These are phyloP conservation scores for Muscicapa comitata DNA, from an alignment of 2,797 vertebrate species.

Conservation along the genomic window DNA sequence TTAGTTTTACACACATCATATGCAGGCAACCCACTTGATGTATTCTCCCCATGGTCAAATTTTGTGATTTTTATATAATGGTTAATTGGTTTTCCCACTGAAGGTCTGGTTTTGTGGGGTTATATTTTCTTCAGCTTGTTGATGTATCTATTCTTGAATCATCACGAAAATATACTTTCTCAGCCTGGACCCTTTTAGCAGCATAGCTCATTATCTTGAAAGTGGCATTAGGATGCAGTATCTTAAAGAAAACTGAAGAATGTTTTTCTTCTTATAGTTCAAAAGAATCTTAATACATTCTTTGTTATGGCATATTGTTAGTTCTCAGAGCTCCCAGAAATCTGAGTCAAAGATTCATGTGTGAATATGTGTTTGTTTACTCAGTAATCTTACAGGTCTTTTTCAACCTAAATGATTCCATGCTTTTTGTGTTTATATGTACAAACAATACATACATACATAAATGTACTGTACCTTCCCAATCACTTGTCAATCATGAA, in stretches of 20 bases:
- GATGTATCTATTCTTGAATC: neutral
- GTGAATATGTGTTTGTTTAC: neutral
- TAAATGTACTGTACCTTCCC: neutral
- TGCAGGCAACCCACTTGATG: neutral
- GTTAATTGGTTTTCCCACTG: neutral
- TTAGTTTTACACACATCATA: neutral
- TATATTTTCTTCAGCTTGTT: neutral
- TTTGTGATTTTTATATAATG: neutral
- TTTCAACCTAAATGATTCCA: neutral
- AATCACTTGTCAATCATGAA: neutral
- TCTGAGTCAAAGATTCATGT: neutral
- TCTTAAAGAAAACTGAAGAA: neutral
- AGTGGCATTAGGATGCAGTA: neutral
- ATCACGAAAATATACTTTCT: neutral
- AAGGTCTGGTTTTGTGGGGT: neutral
- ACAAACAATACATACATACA: neutral
- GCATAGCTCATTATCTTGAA: neutral
- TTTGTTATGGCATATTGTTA: neutral
- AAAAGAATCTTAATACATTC: neutral
- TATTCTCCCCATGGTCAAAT: neutral
- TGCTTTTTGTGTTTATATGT: neutral
- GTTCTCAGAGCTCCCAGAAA: neutral
- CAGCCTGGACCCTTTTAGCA: neutral
- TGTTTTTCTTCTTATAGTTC: neutral
- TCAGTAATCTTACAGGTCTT: neutral